Evolutionary conservation across 2,113 vertebrate species (phyloP).

Genomic region (Phylloscopus whistleri): DNA sequence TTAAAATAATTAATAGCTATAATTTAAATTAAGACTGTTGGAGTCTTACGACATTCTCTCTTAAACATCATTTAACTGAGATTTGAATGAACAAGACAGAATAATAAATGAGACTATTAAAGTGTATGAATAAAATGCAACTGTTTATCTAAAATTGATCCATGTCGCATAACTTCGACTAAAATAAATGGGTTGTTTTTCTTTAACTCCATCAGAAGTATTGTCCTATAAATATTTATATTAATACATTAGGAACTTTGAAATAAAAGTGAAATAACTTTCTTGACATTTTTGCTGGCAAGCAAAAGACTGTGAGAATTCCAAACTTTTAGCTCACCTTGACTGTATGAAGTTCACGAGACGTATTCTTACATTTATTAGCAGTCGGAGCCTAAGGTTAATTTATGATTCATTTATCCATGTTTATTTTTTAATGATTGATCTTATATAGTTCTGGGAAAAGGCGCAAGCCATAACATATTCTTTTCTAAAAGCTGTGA

Average conservation of each 20-base stretch:
- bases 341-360: constrained; percentile 27
- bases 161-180: constrained; percentile 43
- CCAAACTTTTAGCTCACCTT: constrained; percentile 51
- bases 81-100: constrained; percentile 51
- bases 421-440: constrained; percentile 60
- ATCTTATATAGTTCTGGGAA: constrained; percentile 22
- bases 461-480: background rate
- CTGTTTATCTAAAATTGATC: constrained; percentile 71
- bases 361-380: constrained; percentile 23
- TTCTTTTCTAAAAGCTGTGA: background rate
- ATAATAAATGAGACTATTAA: constrained; percentile 57
- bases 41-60: background rate
- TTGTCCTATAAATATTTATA: constrained; percentile 69
- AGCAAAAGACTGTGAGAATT: constrained; percentile 19
- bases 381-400: constrained; percentile 17
- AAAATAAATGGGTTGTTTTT: constrained; percentile 63
- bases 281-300: constrained; percentile 50
- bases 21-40: background rate
- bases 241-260: constrained; percentile 52
- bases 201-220: constrained; percentile 67
- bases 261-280: constrained; percentile 55
- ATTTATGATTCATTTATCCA: constrained; percentile 42
- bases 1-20: background rate
- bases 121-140: constrained; percentile 55
- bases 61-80: constrained; percentile 23